Conservation (phyloP, 2,797 vertebrate species). For the Danio albolineatus region DNA sequence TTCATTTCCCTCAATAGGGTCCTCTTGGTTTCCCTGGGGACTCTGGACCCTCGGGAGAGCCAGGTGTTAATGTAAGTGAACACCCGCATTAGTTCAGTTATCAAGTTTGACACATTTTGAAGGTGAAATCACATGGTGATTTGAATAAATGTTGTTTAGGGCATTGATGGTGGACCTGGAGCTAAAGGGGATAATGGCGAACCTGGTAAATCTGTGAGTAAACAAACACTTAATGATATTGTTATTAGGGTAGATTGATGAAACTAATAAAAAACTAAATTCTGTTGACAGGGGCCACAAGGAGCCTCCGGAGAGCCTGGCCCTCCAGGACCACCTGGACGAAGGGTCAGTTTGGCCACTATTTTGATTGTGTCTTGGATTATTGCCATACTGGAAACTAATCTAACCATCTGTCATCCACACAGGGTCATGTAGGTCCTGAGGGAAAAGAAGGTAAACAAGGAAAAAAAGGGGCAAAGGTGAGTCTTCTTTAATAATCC, state of each 20-base stretch:
- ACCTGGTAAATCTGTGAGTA: conserved; percentile 79
- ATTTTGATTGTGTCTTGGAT: background rate
- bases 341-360: conserved; percentile 79
- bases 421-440: conserved; percentile 52
- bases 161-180: conserved; percentile 83
- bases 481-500: conserved; percentile 6
- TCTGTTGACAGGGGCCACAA: conserved; percentile 79
- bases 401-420: conserved; percentile 5
- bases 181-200: conserved; percentile 89
- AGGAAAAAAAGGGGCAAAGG: conserved; percentile 58
- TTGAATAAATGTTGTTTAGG: conserved; percentile 73
- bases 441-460: conserved; percentile 59
- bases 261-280: background rate
- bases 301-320: conserved; percentile 92
- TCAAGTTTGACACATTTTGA: background rate
- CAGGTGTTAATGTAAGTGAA: conserved; percentile 83
- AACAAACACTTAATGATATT: background rate
- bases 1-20: conserved; percentile 75
- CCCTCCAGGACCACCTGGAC: conserved; percentile 86
- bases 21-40: conserved; percentile 91
- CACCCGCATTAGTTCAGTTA: conserved; percentile 4
- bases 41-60: conserved; percentile 84
- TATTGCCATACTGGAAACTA: background rate
- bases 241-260: background rate
- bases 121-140: conserved; percentile 3